These are phyloP conservation scores for Fragum sueziense DNA, from an alignment of 2,888 invertebrate genomes.

Conservation along the genomic window DNA sequence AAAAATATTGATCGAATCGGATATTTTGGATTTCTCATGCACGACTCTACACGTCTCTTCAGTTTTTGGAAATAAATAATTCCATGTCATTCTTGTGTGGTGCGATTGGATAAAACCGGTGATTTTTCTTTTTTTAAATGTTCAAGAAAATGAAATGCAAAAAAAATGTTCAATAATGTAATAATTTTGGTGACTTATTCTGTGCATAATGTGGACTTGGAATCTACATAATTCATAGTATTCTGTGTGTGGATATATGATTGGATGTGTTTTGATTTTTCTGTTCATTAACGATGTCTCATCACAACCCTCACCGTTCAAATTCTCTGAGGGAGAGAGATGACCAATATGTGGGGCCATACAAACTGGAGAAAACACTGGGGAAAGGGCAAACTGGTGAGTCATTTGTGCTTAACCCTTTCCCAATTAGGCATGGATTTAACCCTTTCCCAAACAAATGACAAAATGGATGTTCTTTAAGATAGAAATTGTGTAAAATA, in stretches of 20 bases:
- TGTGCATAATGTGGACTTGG: constrained; percentile 7
- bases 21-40: neutral
- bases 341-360: constrained; percentile 96
- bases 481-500: too few species aligned
- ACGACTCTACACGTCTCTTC: neutral
- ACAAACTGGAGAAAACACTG: constrained; percentile 98
- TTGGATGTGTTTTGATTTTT: neutral
- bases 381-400: constrained; percentile 99
- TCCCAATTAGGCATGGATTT: too few species aligned
- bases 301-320: constrained; percentile 55
- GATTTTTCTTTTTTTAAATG: neutral
- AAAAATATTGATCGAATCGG: constrained; percentile 6
- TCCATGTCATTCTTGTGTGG: neutral
- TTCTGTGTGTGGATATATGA: neutral
- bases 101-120: neutral
- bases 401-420: constrained; percentile 57
- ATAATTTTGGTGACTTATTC: neutral
- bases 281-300: neutral
- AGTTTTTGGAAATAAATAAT: neutral
- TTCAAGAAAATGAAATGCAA: neutral
- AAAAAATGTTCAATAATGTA: neutral
- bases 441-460: too few species aligned
- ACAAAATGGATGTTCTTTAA: too few species aligned
- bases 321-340: constrained; percentile 68
- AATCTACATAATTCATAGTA: neutral